Evolutionary conservation across 2,888 invertebrate species (phyloP).

Genomic region (Electrophaes corylata): DNA sequence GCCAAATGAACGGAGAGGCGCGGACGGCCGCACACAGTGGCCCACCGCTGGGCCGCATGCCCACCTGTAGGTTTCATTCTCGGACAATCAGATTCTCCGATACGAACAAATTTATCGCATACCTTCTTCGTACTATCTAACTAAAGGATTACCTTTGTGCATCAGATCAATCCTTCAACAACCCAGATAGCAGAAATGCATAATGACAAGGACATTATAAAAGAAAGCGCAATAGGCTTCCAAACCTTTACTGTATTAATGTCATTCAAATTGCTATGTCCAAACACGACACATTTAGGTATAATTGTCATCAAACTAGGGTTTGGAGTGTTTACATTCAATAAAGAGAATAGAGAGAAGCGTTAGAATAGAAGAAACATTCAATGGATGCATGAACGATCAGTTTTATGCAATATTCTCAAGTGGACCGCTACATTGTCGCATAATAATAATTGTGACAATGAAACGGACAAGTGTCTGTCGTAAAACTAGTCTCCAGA

Average conservation of each 20-base stretch:
- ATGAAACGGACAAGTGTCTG: constrained; percentile 74
- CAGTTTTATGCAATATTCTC: constrained; percentile 49
- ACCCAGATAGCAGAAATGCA: not conserved
- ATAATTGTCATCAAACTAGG: constrained; percentile 42
- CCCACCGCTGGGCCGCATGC: constrained; percentile 48
- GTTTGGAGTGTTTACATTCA: constrained; percentile 48
- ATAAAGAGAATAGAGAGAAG: too few relatives aligned
- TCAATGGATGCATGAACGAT: constrained; percentile 45
- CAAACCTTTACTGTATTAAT: constrained; percentile 3
- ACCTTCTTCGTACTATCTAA: constrained; percentile 13
- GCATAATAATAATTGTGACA: constrained; percentile 71
- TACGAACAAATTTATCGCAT: constrained; percentile 29
- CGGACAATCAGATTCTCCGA: constrained; percentile 9
- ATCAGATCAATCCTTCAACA: constrained; percentile 7
- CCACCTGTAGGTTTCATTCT: constrained; percentile 18
- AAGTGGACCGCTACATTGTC: constrained; percentile 52
- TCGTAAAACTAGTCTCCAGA: constrained; percentile 74
- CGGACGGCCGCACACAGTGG: constrained; percentile 69
- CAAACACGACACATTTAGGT: constrained; percentile 24
- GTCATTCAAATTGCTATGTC: constrained; percentile 20
- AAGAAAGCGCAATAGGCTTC: constrained; percentile 12
- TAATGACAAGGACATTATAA: constrained; percentile 4
- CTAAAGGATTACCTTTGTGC: constrained; percentile 8
- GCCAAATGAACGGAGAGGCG: constrained; percentile 62
- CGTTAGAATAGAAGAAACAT: constrained; percentile 53